Evolutionary conservation across 2,888 invertebrate species (phyloP), one percentile per base, ranked within the genome.

Genomic region (Ichneumon xanthorius): DNA sequence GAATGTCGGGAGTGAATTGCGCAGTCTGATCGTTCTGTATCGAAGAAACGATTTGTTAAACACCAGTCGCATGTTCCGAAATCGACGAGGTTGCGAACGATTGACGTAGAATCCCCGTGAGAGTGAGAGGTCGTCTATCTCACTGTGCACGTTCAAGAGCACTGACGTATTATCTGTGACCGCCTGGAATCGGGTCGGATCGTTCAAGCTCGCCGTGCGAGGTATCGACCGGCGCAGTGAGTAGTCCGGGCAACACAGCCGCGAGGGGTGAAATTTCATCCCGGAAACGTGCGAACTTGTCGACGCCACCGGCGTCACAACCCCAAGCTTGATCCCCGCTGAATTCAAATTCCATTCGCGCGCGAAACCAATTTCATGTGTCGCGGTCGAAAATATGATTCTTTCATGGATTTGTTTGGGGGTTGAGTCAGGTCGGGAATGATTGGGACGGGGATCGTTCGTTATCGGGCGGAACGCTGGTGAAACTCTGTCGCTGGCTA

Each of bases 121-220:
- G 77, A 78, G 78, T 72, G 81, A 80, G 77, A 68, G 71, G 76
- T 75, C 81, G 80, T 80, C 80, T 82, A 84, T 87, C 82, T 85
- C 82, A 73, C 78, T 70, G 63, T 79, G 65, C 80, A 87, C 79
- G 75, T 88, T 87, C 78, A 85, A 84, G 77, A 83, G 81, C 81
- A 88, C 83, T 85, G 86, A 86, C 84, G 88, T 84, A 88, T 87
- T 85, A 87, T 87, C 86, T 78, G 86, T 76, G 85, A 87, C 80
- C 86, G 78, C 77, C 75, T 70, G 76, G 63, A 89, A 87, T 91
- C 90, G 85, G 88, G 89, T 81, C 89, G 86, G 86, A 83, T 88
- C 88, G 86, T 82, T 86, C 77, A 86, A 87, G 85, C 88, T 89
- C 87, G 85, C 83, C 82, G 84, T 86, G 80, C 82, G 85, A 68